A percentile compares a stretch with the other conserved stretches of the same genome.
Conservation (phyloP, 1,140 invertebrate genomes). For the Plutomurus gul region DNA sequence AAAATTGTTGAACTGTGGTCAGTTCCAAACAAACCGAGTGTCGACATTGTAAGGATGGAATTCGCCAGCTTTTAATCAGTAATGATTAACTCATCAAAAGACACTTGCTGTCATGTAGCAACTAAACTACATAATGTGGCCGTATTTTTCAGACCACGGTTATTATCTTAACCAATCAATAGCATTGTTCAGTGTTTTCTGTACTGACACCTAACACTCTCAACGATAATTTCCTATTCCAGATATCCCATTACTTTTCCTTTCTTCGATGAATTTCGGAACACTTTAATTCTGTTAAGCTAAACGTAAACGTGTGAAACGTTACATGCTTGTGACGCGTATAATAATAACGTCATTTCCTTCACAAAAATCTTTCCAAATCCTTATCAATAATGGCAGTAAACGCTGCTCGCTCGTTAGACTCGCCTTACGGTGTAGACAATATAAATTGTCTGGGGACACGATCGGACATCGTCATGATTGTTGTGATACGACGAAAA, state of each 20-base stretch:
- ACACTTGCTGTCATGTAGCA: not conserved
- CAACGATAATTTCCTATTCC: not conserved
- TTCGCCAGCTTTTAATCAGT: not conserved
- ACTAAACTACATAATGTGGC: not conserved
- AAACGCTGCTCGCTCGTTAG: not conserved
- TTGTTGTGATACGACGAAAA: too few species aligned
- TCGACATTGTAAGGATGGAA: not conserved
- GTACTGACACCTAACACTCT: not conserved
- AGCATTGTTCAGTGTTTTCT: not conserved
- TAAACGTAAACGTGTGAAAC: constrained; percentile 13
- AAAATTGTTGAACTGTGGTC: constrained; percentile 19
- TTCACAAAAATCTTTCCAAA: not conserved
- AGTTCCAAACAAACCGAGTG: constrained; percentile 18
- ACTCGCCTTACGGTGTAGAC: not conserved
- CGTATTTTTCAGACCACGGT: not conserved
- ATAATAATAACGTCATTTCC: not conserved
- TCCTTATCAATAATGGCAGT: not conserved
- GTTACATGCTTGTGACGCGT: too few species aligned
- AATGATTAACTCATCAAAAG: not conserved
- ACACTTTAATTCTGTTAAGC: constrained; percentile 31
- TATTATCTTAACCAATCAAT: too few species aligned
- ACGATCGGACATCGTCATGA: too few species aligned
- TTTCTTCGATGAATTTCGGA: constrained; percentile 37
- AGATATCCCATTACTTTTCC: too few species aligned
- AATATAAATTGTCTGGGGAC: too few species aligned